Conservation (phyloP, 1,140 invertebrate genomes). For the Pseudachorutes palmiensis region DNA sequence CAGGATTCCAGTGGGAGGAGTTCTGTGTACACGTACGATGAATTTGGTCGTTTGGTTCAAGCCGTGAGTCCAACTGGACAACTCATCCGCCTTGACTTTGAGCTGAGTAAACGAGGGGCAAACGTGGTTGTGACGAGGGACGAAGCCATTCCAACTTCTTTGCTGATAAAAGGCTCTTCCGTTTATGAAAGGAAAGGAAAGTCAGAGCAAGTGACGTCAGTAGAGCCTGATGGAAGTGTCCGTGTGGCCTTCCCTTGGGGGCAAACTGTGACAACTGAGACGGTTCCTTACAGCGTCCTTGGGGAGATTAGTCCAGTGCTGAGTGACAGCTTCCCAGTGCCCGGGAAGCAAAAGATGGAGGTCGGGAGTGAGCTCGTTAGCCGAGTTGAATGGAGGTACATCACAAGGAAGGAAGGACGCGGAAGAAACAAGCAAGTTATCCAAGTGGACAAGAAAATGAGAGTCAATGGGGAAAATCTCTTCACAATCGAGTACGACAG, state of each 20-base stretch:
- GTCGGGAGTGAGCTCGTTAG: constrained; percentile 83
- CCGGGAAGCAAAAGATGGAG: constrained; percentile 78
- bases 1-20: constrained; percentile 81
- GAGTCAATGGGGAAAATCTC: constrained; percentile 84
- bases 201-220: constrained; percentile 66
- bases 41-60: constrained; percentile 79
- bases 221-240: constrained; percentile 72
- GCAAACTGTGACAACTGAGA: constrained; percentile 73
- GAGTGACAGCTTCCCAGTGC: constrained; percentile 80
- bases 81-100: constrained; percentile 73
- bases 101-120: constrained; percentile 77
- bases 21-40: constrained; percentile 91
- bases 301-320: constrained; percentile 72
- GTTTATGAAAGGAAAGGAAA: constrained; percentile 69
- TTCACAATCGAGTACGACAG: constrained; percentile 86
- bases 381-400: constrained; percentile 90
- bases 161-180: constrained; percentile 77
- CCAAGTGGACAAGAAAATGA: constrained; percentile 71
- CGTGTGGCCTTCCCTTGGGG: constrained; percentile 69
- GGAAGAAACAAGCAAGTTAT: constrained; percentile 50
- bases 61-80: constrained; percentile 87
- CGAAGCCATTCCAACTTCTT: constrained; percentile 66
- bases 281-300: constrained; percentile 71
- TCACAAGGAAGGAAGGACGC: constrained; percentile 56
- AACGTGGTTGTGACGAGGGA: constrained; percentile 75